phyloP scores from a whole-genome alignment of 92 coral and sea anemone genomes.

The Palythoa grandiflora region DNA sequence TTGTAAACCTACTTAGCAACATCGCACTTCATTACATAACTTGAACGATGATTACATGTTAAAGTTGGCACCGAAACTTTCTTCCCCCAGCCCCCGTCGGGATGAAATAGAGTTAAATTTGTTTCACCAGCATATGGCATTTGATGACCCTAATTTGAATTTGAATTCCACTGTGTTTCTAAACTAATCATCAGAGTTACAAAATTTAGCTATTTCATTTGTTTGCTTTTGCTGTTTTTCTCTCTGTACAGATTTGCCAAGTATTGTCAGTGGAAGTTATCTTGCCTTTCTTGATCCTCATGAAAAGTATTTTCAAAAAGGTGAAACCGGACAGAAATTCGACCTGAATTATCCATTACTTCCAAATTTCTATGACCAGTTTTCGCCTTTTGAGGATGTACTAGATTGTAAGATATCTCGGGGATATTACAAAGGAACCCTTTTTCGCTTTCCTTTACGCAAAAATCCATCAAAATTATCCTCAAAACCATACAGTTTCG shows the following conservation, averaged over 20 bases:
- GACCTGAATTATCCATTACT: slow-evolving; percentile 44
- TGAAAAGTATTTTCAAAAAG: slow-evolving; percentile 77
- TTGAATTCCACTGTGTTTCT: too few relatives aligned
- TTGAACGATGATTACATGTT: too few relatives aligned
- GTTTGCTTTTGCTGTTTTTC: not conserved
- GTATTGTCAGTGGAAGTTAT: slow-evolving; percentile 84
- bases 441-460: slow-evolving; percentile 65
- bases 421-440: slow-evolving; percentile 41
- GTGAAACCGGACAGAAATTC: slow-evolving; percentile 82
- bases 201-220: not conserved
- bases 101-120: too few relatives aligned
- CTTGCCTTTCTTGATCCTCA: slow-evolving; percentile 94
- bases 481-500: slow-evolving; percentile 39
- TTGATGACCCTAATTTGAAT: too few relatives aligned
- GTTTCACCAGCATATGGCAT: too few relatives aligned
- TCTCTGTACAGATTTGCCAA: slow-evolving; percentile 79
- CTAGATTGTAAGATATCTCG: slow-evolving; percentile 50
- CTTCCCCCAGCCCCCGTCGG: too few relatives aligned
- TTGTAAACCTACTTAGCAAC: too few relatives aligned
- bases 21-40: too few relatives aligned
- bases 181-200: too few relatives aligned
- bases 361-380: slow-evolving; percentile 38
- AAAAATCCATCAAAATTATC: slow-evolving; percentile 53
- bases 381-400: slow-evolving; percentile 57
- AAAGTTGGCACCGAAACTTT: too few relatives aligned